These are phyloP conservation scores for Sebastiscus albofasciatus DNA, from an alignment of 2,797 vertebrate genomes.

Conservation along the genomic window DNA sequence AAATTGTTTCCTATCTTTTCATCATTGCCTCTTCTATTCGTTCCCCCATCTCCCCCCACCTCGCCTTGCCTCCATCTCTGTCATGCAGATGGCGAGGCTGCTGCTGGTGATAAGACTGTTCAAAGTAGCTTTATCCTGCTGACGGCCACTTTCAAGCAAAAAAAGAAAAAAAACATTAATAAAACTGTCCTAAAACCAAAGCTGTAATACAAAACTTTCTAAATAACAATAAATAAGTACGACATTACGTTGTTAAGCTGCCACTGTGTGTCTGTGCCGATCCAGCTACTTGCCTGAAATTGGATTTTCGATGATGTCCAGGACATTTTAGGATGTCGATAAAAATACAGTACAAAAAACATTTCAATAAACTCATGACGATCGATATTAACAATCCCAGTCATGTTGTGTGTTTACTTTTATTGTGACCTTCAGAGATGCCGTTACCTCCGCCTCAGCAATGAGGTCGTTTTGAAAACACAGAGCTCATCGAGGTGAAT, in stretches of 20 bases:
- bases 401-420: neutral
- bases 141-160: neutral
- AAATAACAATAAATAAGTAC: neutral
- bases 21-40: neutral
- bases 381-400: neutral
- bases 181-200: neutral
- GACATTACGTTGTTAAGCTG: neutral
- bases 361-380: neutral
- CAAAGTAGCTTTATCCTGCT: constrained; percentile 8
- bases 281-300: neutral
- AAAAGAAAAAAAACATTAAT: neutral
- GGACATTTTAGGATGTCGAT: neutral
- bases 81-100: constrained; percentile 29
- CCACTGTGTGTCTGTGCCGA: neutral
- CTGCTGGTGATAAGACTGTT: constrained; percentile 29
- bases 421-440: neutral
- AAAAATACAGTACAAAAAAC: neutral
- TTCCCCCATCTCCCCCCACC: neutral
- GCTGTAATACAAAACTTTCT: neutral
- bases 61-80: constrained; percentile 1
- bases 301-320: neutral
- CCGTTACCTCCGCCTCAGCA: neutral
- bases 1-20: constrained; percentile 41
- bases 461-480: neutral
- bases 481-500: constrained; percentile 22